Conservation (phyloP, 2,113 vertebrate genomes). For the Aramus guarauna region DNA sequence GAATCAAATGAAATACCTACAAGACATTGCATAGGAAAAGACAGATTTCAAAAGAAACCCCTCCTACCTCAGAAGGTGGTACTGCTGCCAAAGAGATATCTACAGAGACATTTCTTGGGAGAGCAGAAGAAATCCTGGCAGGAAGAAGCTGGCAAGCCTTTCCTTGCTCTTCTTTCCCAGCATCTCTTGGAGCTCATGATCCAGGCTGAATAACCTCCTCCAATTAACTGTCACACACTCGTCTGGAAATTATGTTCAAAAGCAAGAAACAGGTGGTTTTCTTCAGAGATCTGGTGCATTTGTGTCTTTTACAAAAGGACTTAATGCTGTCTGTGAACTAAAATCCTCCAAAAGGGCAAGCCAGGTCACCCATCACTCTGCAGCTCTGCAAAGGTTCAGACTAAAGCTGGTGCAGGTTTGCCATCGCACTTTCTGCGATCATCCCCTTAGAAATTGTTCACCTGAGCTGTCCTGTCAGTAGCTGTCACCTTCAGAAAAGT, state of each 20-base stretch:
- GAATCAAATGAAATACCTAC: background rate
- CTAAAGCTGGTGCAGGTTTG: background rate
- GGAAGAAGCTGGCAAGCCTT: background rate
- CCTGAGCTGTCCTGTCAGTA: background rate
- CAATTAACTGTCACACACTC: background rate
- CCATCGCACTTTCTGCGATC: background rate
- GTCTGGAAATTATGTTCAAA: background rate
- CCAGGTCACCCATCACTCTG: background rate
- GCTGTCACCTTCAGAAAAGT: background rate
- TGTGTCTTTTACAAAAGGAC: background rate
- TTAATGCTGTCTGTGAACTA: background rate
- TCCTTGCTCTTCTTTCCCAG: background rate
- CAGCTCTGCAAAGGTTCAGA: background rate
- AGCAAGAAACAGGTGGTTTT: background rate
- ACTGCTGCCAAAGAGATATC: background rate
- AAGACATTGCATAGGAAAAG: background rate
- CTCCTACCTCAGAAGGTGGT: background rate
- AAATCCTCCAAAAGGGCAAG: background rate
- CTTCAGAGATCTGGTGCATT: background rate
- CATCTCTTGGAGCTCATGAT: background rate
- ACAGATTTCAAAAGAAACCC: background rate
- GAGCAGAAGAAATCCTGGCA: background rate
- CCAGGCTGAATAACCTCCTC: background rate
- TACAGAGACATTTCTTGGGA: background rate
- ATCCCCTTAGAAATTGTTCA: background rate